phyloP scores from a whole-genome alignment of 2,797 vertebrate species.

The Melanotaenia maccullochi region DNA sequence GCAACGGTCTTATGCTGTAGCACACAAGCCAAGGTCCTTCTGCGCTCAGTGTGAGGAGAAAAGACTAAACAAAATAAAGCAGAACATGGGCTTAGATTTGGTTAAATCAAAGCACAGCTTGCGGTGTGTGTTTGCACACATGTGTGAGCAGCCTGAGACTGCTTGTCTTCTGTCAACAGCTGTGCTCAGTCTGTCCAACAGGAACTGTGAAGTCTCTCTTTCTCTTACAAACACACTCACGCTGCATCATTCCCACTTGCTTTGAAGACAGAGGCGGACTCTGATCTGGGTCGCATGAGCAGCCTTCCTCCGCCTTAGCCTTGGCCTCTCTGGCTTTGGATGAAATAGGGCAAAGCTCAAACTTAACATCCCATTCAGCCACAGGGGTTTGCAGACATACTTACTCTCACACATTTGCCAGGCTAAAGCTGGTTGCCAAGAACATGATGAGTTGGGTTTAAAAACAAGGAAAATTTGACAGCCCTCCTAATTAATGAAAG shows the following conservation, averaged over 20 bases:
- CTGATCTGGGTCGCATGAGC: slow-evolving; percentile 71
- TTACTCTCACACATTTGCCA: background rate
- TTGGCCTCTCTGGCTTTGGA: slow-evolving; percentile 64
- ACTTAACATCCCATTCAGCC: slow-evolving; percentile 42
- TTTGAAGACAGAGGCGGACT: slow-evolving; percentile 75
- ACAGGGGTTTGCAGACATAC: slow-evolving; percentile 24
- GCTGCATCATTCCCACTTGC: slow-evolving; percentile 55
- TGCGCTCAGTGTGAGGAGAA: slow-evolving; percentile 18
- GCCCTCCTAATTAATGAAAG: background rate
- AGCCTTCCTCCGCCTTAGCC: slow-evolving; percentile 60
- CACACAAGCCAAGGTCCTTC: background rate
- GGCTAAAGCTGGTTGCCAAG: background rate
- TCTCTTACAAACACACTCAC: slow-evolving; percentile 46
- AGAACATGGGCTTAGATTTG: slow-evolving; percentile 26
- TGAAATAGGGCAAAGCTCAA: slow-evolving; percentile 69
- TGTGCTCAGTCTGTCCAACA: slow-evolving; percentile 72
- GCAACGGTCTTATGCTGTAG: background rate
- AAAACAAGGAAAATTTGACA: background rate
- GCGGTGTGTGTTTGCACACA: slow-evolving; percentile 56
- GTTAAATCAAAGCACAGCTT: slow-evolving; percentile 59
- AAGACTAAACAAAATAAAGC: slow-evolving; percentile 13
- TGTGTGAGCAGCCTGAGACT: slow-evolving; percentile 60
- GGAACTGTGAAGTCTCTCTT: slow-evolving; percentile 53
- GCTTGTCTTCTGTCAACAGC: slow-evolving; percentile 75
- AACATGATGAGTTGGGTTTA: background rate